Base-by-base conservation (phyloP, 2,113 vertebrate species). In the Talpa occidentalis region DNA sequence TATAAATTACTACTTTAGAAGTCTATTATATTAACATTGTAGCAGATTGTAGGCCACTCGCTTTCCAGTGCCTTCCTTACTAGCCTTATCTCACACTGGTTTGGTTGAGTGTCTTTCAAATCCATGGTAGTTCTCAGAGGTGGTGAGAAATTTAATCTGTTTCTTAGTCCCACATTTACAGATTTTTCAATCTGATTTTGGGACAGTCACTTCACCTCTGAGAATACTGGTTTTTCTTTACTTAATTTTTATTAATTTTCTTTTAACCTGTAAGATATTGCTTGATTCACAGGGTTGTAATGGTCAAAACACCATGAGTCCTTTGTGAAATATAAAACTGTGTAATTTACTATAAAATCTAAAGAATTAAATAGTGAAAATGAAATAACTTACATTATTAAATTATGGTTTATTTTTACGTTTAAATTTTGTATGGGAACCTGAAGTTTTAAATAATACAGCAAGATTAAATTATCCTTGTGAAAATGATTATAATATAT, bases 1-100 rank as follows among this genome's bases (percentile, higher is more conserved):
- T 87, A n/a, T 93, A 82, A 92, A n/a, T 92, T 82, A 86, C 54
- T 90, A 88, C 6, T 88, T 79, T 84, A 64, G 70, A 94, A 92
- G 30, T 49, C 5, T 81, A 60, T 44, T 35, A n/a, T n/a, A n/a
- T n/a, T n/a, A n/a, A n/a, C n/a, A n/a, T n/a, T n/a, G n/a, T n/a
- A 84, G 69, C 76, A 62, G 26, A 56, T n/a, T 70, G 66, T 64
- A 59, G 5, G 72, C 4, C 11, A 35, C 7, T 81, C 12, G 32
- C 10, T 88, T 91, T 76, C 19, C 10, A 4, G 30, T n/a, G 4
- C 21, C n/a, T 21, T 21, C 66, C 15, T 19, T 37, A 35, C 35
- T 19, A 21, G 35, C 1, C 35, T 15, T 64, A 8, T 70, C 22
- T 72, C 4, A 94, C 2, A 37, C 37, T 26, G 42, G 28, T 84